Conservation (phyloP, 2,797 vertebrate species). For the Mormyrus proboscirostris region DNA sequence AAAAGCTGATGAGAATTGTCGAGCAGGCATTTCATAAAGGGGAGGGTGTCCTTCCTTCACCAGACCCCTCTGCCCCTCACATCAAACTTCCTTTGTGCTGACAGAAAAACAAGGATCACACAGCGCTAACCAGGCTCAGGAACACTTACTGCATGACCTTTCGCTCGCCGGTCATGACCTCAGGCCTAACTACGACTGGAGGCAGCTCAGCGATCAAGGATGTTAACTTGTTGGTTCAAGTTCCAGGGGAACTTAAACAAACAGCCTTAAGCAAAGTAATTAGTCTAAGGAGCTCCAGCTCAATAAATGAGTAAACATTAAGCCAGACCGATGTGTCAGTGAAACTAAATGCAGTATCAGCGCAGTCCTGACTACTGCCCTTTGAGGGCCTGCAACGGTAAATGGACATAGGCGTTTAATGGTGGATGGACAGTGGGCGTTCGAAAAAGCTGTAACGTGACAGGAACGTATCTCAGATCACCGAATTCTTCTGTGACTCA, state of each 20-base stretch:
- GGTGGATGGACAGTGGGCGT: neutral
- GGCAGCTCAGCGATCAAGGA: neutral
- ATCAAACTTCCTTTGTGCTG: neutral
- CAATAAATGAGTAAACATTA: constrained; percentile 3
- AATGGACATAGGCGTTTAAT: neutral
- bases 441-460: neutral
- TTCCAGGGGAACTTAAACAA: neutral
- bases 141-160: neutral
- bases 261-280: neutral
- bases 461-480: neutral
- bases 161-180: neutral
- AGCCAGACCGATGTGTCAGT: neutral
- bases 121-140: neutral
- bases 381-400: neutral
- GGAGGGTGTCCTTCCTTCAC: constrained; percentile 13
- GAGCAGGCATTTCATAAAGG: neutral
- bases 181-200: neutral
- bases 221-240: neutral
- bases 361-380: neutral
- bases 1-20: neutral
- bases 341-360: neutral
- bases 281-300: neutral
- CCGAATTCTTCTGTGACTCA: neutral
- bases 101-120: neutral
- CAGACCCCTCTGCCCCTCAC: neutral